Conservation (phyloP, 2,113 vertebrate species). For the Rissa tridactyla region DNA sequence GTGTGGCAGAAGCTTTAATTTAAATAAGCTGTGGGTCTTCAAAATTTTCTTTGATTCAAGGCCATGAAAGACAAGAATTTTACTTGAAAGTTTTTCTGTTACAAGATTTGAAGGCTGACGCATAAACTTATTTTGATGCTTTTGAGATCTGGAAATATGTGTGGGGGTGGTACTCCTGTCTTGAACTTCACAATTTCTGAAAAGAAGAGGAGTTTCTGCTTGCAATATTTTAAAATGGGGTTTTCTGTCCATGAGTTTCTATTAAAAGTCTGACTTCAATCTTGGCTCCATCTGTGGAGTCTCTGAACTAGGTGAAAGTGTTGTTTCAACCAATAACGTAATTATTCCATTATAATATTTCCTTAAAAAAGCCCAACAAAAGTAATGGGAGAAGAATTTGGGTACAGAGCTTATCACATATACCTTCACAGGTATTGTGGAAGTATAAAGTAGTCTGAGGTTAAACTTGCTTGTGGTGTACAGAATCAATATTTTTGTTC, state of each 20-base stretch:
- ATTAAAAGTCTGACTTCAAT: background rate
- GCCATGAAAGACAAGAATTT: background rate
- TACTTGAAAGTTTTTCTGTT: background rate
- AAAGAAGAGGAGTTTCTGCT: conserved; percentile 25
- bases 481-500: conserved; percentile 4
- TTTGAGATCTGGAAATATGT: conserved; percentile 40
- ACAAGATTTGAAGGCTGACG: background rate
- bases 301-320: background rate
- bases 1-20: background rate
- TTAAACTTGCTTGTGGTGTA: background rate
- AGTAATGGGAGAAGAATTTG: background rate
- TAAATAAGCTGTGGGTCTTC: background rate
- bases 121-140: conserved; percentile 41
- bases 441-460: background rate
- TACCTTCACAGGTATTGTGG: background rate
- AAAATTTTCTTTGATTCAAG: background rate
- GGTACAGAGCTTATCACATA: background rate
- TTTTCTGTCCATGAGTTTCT: conserved; percentile 24
- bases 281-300: background rate
- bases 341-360: background rate
- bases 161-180: conserved; percentile 13
- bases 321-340: background rate
- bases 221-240: background rate
- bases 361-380: background rate
- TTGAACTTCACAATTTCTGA: conserved; percentile 46